These are phyloP conservation scores for Dolichotis patagonum DNA, from an alignment of 2,113 vertebrate species.

Conservation along the genomic window DNA sequence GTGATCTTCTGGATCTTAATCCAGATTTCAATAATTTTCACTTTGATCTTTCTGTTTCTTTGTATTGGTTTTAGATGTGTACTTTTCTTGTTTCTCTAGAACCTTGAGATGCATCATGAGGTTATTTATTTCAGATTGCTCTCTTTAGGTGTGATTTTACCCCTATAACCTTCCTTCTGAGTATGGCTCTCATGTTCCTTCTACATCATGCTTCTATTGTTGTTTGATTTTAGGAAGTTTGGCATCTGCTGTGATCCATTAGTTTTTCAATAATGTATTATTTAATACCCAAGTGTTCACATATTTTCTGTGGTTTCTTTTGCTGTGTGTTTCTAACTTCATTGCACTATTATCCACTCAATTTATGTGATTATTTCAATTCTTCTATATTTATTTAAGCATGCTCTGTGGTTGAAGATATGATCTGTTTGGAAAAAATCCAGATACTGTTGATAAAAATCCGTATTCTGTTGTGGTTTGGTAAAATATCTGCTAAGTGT, in stretches of 20 bases:
- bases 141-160: not conserved
- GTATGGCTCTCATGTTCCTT: not conserved
- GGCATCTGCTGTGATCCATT: not conserved
- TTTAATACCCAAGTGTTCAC: no score
- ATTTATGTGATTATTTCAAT: not conserved
- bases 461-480: not conserved
- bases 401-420: not conserved
- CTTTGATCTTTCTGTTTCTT: not conserved
- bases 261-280: not conserved
- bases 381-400: not conserved
- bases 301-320: no score
- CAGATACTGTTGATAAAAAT: not conserved
- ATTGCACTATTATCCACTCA: not conserved
- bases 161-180: not conserved
- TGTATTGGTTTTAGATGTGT: not conserved
- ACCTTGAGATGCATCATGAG: not conserved
- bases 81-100: not conserved
- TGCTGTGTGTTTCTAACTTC: not conserved
- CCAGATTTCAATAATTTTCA: not conserved
- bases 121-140: not conserved
- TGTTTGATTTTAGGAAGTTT: not conserved
- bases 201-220: not conserved
- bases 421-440: not conserved
- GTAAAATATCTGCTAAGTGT: not conserved
- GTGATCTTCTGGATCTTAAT: not conserved